Base-by-base conservation (phyloP, 2,113 vertebrate genomes). In the Entelurus aequoreus region DNA sequence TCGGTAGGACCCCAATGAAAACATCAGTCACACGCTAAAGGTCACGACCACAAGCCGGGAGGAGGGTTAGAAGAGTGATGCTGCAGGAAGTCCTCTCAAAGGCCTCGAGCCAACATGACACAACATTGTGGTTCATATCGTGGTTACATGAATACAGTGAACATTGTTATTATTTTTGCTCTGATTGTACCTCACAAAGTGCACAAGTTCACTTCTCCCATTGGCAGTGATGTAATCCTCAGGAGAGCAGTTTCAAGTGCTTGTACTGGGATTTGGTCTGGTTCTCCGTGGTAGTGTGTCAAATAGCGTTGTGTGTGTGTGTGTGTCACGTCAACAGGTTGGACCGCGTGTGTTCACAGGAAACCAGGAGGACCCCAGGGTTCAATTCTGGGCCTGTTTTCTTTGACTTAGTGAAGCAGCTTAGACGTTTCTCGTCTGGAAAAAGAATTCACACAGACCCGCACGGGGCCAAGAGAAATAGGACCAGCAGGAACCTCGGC, bases 1-100 rank as follows among this genome's bases (percentile, higher is more conserved):
- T 79, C 80, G 72, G 81, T 77, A 71, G 75, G 80, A 84, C 75
- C 79, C 75, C 75, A 87, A 81, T 86, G 81, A 86, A 84, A 83
- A 53, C 71, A 80, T 86, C 84, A 83, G 75, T 87, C 77, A 81
- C 64, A 77, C 62, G 60, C 62, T 62, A 62, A 63, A 80, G 80
- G 82, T 83, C 80, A 68, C 64, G 72, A 59, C 50, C 61, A 62
- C 40, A 58, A 6, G 50, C 16, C 42, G 49, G 65, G 16, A 44
- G 42, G 48, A 16, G 5, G 15, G 13, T 6, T 9, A 28, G 48
- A 56, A 11, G 36, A 35, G 66, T 12, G 59, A 38, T 1, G 4
- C 16, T 42, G 6, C 7, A 19, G 46, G 4, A 51, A 21, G 19
- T 51, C n/a, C 19, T 21, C 10, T 51, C 19, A 51, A 51, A 1